Percentiles rank a stretch among this genome's conserved stretches.
Evolutionary conservation across 2,797 vertebrate species (phyloP).

Genomic region (Chelon labrosus): DNA sequence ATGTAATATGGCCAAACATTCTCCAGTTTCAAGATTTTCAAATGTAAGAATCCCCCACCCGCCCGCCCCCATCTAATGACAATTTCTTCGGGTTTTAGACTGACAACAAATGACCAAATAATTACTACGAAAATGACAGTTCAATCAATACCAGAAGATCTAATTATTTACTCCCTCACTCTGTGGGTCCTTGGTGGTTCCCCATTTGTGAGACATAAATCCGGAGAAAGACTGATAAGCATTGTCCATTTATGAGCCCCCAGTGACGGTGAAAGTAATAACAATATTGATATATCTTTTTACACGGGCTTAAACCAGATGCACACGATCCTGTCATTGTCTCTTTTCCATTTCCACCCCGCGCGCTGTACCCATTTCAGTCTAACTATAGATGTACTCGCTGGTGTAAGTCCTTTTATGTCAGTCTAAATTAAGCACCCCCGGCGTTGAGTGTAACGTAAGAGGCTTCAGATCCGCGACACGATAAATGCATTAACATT

Average conservation of each 20-base stretch:
- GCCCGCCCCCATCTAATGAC: too few relatives aligned
- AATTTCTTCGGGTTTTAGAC: not conserved
- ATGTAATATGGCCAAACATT: not conserved
- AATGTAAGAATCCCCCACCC: not conserved
- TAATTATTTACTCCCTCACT: not conserved
- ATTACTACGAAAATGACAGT: not conserved
- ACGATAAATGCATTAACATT: constrained; percentile 54
- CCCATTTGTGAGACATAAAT: not conserved
- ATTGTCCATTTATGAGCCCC: not conserved
- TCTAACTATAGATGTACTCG: not conserved
- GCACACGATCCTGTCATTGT: constrained; percentile 1
- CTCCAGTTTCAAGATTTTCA: not conserved
- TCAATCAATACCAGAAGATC: not conserved
- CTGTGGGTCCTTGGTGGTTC: not conserved
- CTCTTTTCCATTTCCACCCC: not conserved
- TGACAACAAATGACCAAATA: not conserved
- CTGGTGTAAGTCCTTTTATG: constrained; percentile 10
- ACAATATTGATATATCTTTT: not conserved
- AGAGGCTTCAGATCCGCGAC: constrained; percentile 47
- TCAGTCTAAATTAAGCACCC: constrained; percentile 37
- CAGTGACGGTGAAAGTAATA: constrained; percentile 1
- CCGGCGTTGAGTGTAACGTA: constrained; percentile 9
- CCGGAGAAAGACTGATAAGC: not conserved
- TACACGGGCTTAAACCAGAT: not conserved
- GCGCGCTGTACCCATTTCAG: not conserved